Percentiles rank a stretch among this genome's conserved stretches.
Conservation (phyloP, 2,797 vertebrate genomes). For the Otus scops region DNA sequence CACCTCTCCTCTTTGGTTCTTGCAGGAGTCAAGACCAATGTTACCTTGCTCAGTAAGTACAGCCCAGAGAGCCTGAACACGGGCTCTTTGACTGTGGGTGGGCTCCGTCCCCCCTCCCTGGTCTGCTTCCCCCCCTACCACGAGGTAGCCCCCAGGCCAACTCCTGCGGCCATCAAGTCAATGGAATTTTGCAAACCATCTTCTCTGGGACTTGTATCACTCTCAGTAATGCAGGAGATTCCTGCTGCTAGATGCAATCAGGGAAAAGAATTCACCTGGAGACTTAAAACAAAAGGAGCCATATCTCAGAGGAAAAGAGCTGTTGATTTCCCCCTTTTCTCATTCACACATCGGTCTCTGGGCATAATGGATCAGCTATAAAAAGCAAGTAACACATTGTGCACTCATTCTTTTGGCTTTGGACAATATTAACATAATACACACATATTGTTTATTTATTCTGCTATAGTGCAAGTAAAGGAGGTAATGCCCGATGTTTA, state of each 20-base stretch:
- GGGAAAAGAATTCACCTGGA: not conserved
- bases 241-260: not conserved
- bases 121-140: rapidly evolving
- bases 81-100: not conserved
- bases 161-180: rapidly evolving
- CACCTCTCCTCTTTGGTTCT: not conserved
- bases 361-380: not conserved
- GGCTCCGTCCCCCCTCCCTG: not conserved
- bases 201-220: not conserved
- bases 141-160: rapidly evolving
- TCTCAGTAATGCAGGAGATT: not conserved
- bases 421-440: constrained; percentile 27
- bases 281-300: not conserved
- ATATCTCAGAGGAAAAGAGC: not conserved
- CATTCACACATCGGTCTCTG: not conserved
- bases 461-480: not conserved
- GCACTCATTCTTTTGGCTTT: not conserved
- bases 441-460: constrained; percentile 61
- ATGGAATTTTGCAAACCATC: not conserved
- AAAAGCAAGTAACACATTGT: not conserved
- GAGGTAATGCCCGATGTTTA: not conserved
- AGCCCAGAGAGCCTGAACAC: rapidly evolving
- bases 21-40: rapidly evolving
- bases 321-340: not conserved
- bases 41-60: rapidly evolving